Evolutionary conservation across 1,140 invertebrate species (phyloP).

Genomic region (Calliopsis andreniformis): DNA sequence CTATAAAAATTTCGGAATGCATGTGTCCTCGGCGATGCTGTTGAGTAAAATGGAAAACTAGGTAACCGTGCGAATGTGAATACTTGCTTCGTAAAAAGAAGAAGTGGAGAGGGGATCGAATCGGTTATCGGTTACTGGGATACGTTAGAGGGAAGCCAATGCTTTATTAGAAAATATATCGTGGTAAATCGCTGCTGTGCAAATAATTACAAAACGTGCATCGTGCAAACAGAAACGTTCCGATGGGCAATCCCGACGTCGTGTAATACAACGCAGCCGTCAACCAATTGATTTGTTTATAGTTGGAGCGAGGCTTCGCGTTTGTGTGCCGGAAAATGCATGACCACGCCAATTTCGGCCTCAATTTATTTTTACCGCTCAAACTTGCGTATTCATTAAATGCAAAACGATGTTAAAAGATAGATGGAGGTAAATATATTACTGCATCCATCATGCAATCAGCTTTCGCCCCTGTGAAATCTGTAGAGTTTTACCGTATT

Average conservation of each 20-base stretch:
- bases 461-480: background rate
- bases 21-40: background rate
- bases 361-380: slow-evolving; percentile 55
- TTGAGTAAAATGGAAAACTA: background rate
- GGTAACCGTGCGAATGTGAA: background rate
- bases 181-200: slow-evolving; percentile 41
- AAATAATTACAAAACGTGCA: slow-evolving; percentile 56
- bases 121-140: slow-evolving; percentile 16
- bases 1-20: slow-evolving; percentile 11
- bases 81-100: too few relatives aligned
- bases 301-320: slow-evolving; percentile 30
- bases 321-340: slow-evolving; percentile 28
- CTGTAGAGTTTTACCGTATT: too few relatives aligned
- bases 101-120: background rate
- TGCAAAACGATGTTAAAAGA: slow-evolving; percentile 21
- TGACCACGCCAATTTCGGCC: slow-evolving; percentile 45
- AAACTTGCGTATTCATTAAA: slow-evolving; percentile 27
- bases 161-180: slow-evolving; percentile 50
- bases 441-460: background rate
- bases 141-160: slow-evolving; percentile 16
- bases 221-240: slow-evolving; percentile 41
- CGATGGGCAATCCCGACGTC: slow-evolving; percentile 5
- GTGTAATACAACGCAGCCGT: slow-evolving; percentile 48
- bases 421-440: slow-evolving; percentile 28
- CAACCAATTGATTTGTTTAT: slow-evolving; percentile 63